phyloP scores from a whole-genome alignment of 2,797 vertebrate species.

The Simalia tracyae region DNA sequence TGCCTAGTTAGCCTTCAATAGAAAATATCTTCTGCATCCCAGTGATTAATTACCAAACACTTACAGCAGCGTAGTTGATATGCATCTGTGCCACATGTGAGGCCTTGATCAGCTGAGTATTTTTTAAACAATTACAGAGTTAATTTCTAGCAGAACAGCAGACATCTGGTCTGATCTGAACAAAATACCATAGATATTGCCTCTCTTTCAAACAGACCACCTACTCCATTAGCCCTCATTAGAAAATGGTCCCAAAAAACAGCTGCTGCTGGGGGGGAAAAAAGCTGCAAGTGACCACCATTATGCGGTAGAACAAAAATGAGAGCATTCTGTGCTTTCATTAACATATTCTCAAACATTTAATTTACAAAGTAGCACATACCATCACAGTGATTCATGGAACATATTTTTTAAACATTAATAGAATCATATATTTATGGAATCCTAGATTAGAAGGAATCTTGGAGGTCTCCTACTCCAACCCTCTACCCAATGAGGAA shows the following conservation, averaged over 20 bases:
- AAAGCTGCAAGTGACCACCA: background rate
- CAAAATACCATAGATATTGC: constrained; percentile 38
- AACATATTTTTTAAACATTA: constrained; percentile 2
- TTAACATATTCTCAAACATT: background rate
- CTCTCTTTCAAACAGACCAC: constrained; percentile 33
- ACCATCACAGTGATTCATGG: constrained; percentile 4
- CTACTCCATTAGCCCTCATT: background rate
- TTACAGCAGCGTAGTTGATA: constrained; percentile 45
- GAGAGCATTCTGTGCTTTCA: background rate
- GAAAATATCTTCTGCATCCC: constrained; percentile 26
- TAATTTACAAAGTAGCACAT: constrained; percentile 1
- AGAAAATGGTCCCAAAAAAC: constrained; percentile 18
- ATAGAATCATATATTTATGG: background rate
- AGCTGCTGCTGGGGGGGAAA: background rate
- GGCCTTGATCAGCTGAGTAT: constrained; percentile 34
- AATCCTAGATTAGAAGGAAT: background rate
- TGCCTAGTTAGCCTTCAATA: background rate
- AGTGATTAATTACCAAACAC: constrained; percentile 52
- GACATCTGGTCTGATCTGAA: constrained; percentile 52
- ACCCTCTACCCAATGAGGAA: background rate
- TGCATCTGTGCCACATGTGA: constrained; percentile 57
- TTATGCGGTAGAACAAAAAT: background rate
- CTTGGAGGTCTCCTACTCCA: no score
- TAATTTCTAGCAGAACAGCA: constrained; percentile 63
- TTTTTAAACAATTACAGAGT: constrained; percentile 51